Evolutionary conservation across 2,888 invertebrate genomes (phyloP).

Genomic region (Dexiosoma caninum): DNA sequence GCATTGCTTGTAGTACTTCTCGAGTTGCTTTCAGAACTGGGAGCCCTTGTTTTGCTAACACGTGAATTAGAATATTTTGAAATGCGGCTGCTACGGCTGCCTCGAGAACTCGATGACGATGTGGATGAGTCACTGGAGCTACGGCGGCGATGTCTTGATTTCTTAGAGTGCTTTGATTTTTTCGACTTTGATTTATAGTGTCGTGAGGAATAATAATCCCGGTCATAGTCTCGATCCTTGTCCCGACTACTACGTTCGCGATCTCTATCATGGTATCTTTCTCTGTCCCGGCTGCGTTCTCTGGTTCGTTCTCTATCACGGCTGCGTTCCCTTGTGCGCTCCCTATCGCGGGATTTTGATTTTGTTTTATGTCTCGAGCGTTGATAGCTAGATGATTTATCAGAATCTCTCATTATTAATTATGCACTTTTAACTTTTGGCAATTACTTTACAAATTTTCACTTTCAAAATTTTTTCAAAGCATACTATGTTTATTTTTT

Average conservation of each 20-base stretch:
- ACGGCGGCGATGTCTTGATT: conserved; percentile 70
- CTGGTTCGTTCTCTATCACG: conserved; percentile 37
- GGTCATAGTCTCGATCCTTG: conserved; percentile 61
- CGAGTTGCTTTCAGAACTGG: conserved; percentile 69
- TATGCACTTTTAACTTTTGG: too few relatives aligned
- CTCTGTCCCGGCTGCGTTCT: conserved; percentile 56
- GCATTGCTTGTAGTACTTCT: conserved; percentile 49
- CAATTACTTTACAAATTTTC: too few relatives aligned
- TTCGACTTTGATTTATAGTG: conserved; percentile 71
- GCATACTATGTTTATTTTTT: too few relatives aligned
- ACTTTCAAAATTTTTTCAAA: too few relatives aligned
- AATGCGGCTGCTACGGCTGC: conserved; percentile 63
- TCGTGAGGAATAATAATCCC: conserved; percentile 65
- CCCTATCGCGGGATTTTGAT: conserved; percentile 45
- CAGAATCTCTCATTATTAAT: conserved; percentile 63
- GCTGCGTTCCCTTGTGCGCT: conserved; percentile 45
- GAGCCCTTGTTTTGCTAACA: conserved; percentile 67
- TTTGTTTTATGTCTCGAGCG: conserved; percentile 46
- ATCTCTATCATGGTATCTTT: conserved; percentile 42
- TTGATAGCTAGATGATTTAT: conserved; percentile 57
- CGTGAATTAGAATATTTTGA: conserved; percentile 68
- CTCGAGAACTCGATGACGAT: conserved; percentile 65
- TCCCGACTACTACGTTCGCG: conserved; percentile 66
- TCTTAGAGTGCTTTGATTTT: conserved; percentile 72
- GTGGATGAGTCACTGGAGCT: conserved; percentile 71